A percentile compares a stretch with the other conserved stretches of the same genome.
phyloP scores from a whole-genome alignment of 2,888 invertebrate species.

The Orthonychiurus folsomi region DNA sequence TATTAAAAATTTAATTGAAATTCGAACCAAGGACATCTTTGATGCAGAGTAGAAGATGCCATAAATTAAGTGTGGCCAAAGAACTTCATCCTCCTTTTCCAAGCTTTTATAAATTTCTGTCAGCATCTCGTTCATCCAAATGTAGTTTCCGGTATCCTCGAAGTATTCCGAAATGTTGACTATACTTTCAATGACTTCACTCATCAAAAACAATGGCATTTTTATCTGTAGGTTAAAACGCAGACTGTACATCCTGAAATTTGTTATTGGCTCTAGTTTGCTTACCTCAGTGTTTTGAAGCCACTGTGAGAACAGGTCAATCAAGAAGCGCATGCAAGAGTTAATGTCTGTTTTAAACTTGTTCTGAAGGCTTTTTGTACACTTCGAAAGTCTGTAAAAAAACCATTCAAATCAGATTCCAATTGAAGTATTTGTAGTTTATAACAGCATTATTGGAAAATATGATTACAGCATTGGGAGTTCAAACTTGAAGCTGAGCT shows the following conservation, averaged over 20 bases:
- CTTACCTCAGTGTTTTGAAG: constrained; percentile 50
- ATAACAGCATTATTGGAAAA: background rate
- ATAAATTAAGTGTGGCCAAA: constrained; percentile 60
- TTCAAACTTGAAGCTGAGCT: constrained; percentile 24
- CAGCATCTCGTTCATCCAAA: constrained; percentile 66
- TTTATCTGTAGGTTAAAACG: constrained; percentile 43
- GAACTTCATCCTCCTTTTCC: constrained; percentile 64
- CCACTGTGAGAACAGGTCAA: constrained; percentile 81
- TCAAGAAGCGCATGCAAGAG: constrained; percentile 83
- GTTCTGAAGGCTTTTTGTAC: constrained; percentile 40
- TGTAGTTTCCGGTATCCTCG: constrained; percentile 64
- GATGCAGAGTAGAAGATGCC: constrained; percentile 61
- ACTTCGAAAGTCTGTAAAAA: constrained; percentile 32
- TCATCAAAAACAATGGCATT: constrained; percentile 41
- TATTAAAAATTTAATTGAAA: background rate
- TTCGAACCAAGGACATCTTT: constrained; percentile 29
- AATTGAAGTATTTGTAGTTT: background rate
- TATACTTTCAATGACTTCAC: constrained; percentile 42
- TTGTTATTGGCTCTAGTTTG: constrained; percentile 42
- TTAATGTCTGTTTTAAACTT: constrained; percentile 71
- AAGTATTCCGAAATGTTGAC: constrained; percentile 68
- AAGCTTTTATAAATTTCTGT: constrained; percentile 57
- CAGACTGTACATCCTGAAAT: too few relatives aligned
- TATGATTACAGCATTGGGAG: constrained; percentile 29
- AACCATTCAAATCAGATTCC: constrained; percentile 7